These are phyloP conservation scores for Pseudomugil gertrudae DNA, from an alignment of 2,797 vertebrate genomes.

Conservation along the genomic window DNA sequence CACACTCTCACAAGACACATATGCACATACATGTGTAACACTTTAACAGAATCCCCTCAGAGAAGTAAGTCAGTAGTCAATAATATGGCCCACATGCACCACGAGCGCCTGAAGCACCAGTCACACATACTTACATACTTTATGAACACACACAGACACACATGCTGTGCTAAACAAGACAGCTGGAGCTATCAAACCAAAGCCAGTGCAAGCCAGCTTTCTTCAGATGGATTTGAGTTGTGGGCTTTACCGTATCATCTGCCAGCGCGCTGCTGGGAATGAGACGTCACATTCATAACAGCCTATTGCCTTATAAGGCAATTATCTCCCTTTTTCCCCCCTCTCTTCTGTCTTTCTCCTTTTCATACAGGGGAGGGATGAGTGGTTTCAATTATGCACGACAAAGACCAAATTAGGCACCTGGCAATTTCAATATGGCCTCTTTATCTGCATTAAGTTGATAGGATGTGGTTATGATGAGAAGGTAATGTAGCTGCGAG, in stretches of 20 bases:
- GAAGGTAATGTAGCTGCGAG: conserved; percentile 43
- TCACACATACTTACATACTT: conserved; percentile 21
- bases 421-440: conserved; percentile 77
- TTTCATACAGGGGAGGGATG: conserved; percentile 60
- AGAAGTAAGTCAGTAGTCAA: conserved; percentile 71
- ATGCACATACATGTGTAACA: conserved; percentile 33
- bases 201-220: conserved; percentile 72
- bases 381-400: conserved; percentile 78
- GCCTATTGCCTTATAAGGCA: conserved; percentile 80
- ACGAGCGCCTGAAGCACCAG: conserved; percentile 4
- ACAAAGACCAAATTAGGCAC: conserved; percentile 83
- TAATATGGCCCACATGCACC: conserved; percentile 45
- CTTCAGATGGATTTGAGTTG: conserved; percentile 78
- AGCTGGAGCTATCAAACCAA: conserved; percentile 77
- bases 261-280: conserved; percentile 77
- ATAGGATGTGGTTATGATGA: conserved; percentile 67
- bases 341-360: conserved; percentile 21
- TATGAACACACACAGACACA: conserved; percentile 21
- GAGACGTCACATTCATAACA: conserved; percentile 74
- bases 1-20: conserved; percentile 24
- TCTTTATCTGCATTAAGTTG: conserved; percentile 62
- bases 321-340: conserved; percentile 62
- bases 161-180: conserved; percentile 65
- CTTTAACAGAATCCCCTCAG: conserved; percentile 62
- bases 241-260: conserved; percentile 79